These are phyloP conservation scores for Tenthredo amoena DNA, from an alignment of 2,888 invertebrate species.

Conservation along the genomic window DNA sequence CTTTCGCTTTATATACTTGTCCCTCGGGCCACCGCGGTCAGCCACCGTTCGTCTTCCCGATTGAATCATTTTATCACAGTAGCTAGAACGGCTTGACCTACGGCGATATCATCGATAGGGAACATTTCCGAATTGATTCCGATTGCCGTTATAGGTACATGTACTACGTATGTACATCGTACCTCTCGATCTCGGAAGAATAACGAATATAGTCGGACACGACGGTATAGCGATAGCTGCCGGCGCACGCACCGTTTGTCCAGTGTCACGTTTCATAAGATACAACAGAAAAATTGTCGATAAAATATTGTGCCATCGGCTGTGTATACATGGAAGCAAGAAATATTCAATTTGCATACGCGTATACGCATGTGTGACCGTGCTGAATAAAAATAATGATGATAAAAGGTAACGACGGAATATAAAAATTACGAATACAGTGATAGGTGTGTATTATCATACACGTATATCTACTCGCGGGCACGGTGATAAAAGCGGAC, in stretches of 20 bases:
- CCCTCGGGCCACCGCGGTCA: background rate
- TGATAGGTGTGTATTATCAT: slow-evolving; percentile 11
- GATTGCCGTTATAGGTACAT: background rate
- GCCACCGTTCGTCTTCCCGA: background rate
- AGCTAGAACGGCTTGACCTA: background rate
- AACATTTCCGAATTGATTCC: background rate
- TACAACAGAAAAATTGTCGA: background rate
- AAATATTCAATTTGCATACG: background rate
- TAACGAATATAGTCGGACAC: background rate
- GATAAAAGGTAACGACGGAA: background rate
- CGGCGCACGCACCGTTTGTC: background rate
- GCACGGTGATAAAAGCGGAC: background rate
- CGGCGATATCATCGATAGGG: background rate
- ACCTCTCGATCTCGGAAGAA: background rate
- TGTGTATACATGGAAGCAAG: background rate
- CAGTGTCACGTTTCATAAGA: background rate
- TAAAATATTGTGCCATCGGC: slow-evolving; percentile 1
- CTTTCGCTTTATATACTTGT: background rate
- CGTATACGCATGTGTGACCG: background rate
- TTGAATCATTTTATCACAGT: background rate
- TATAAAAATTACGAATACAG: background rate
- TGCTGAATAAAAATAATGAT: background rate
- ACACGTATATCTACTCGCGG: background rate
- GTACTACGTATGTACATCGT: too few species aligned
- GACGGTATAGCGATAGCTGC: background rate